phyloP scores from a whole-genome alignment of 2,797 vertebrate genomes.

The Eulemur mongoz region DNA sequence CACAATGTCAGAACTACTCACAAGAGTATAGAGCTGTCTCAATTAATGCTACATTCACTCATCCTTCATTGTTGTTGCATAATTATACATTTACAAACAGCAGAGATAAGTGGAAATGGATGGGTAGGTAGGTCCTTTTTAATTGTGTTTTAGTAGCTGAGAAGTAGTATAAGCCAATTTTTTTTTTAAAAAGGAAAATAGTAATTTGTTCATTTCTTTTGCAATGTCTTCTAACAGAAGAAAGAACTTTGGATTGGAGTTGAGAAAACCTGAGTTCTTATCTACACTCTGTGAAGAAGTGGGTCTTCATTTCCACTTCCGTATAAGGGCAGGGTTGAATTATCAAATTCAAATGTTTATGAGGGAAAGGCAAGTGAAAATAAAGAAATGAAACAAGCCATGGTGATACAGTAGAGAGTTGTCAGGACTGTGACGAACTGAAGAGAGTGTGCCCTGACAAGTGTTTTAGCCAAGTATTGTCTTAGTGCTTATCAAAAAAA shows the following conservation, averaged over 20 bases:
- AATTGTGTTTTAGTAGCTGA: constrained; percentile 3
- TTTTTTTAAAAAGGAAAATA: background rate
- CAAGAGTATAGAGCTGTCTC: background rate
- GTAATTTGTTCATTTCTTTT: background rate
- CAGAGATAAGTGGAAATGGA: background rate
- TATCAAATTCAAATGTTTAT: background rate
- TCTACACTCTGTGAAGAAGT: background rate
- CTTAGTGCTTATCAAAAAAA: background rate
- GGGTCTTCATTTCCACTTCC: background rate
- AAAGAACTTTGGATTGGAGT: background rate
- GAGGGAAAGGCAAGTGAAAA: background rate
- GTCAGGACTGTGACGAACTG: background rate
- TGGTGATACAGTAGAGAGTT: background rate
- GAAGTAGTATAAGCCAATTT: background rate
- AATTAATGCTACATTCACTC: background rate
- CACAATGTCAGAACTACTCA: background rate
- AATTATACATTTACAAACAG: background rate
- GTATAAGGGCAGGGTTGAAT: background rate
- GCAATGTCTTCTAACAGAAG: background rate
- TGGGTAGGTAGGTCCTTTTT: background rate
- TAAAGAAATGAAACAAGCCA: background rate
- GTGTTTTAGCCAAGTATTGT: background rate
- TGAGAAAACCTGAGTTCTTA: background rate
- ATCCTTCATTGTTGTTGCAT: background rate
- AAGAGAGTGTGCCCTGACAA: background rate